These are phyloP conservation scores for Amazonetta brasiliensis DNA, from an alignment of 2,797 vertebrate genomes.

Conservation along the genomic window DNA sequence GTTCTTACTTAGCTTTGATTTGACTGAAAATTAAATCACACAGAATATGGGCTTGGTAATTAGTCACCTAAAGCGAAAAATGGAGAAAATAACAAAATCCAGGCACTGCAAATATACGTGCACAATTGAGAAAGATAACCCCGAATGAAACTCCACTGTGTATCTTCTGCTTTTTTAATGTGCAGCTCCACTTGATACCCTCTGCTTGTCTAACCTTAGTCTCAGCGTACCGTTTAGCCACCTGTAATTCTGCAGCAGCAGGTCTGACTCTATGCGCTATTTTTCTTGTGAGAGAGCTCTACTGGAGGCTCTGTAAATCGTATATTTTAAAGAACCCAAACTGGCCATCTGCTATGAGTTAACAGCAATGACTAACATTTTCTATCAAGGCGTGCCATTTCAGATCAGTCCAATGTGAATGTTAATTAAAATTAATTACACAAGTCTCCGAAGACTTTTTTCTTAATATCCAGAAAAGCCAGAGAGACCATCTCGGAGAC, in stretches of 20 bases:
- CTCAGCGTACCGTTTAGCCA: neutral
- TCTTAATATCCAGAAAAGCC: neutral
- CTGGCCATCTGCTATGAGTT: constrained; percentile 74
- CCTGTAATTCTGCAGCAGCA: constrained; percentile 20
- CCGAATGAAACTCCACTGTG: neutral
- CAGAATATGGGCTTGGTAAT: neutral
- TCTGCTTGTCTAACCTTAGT: neutral
- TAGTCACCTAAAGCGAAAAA: neutral
- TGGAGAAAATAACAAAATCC: neutral
- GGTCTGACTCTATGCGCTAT: neutral
- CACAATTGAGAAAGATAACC: neutral
- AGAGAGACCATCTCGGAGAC: neutral
- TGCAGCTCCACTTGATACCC: neutral
- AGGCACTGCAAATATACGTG: neutral
- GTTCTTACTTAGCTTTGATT: neutral
- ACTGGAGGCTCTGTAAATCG: constrained; percentile 51
- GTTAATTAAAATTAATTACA: constrained; percentile 78
- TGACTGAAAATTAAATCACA: neutral
- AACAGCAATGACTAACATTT: constrained; percentile 73
- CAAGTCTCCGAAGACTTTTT: constrained; percentile 10
- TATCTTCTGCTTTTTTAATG: neutral
- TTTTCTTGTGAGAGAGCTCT: neutral
- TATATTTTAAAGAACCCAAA: constrained; percentile 67
- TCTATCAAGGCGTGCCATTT: constrained; percentile 60
- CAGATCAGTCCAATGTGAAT: constrained; percentile 53